A percentile compares a stretch with the other conserved stretches of the same genome.
Conservation (phyloP, 2,113 vertebrate genomes). For the Nycticebus coucang region DNA sequence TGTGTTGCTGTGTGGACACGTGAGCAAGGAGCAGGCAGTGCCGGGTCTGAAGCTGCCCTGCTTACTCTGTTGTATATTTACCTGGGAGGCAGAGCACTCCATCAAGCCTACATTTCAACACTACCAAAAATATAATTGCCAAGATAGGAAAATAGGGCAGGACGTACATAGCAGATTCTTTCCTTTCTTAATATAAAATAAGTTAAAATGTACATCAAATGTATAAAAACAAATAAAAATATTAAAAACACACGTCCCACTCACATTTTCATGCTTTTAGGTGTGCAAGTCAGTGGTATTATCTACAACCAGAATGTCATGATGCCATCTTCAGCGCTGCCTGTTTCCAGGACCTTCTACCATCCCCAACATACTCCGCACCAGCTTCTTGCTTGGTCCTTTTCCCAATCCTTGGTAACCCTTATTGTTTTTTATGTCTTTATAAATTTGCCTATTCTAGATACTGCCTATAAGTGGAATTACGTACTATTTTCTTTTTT, state of each 20-base stretch:
- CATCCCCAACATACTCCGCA: neutral
- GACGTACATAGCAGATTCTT: neutral
- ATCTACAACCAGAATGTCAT: neutral
- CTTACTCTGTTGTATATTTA: fast-evolving
- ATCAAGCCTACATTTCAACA: neutral
- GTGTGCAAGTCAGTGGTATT: neutral
- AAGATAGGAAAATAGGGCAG: neutral
- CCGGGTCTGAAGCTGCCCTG: neutral
- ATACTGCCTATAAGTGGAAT: neutral
- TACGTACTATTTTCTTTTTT: neutral
- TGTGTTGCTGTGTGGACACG: too few relatives aligned
- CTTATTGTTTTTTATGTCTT: neutral
- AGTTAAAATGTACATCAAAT: neutral
- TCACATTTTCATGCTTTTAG: neutral
- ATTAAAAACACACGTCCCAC: too few relatives aligned
- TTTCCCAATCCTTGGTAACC: neutral
- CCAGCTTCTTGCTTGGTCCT: too few relatives aligned
- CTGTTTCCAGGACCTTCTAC: neutral
- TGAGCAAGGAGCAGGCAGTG: fast-evolving
- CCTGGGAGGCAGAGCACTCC: neutral
- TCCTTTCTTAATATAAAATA: neutral
- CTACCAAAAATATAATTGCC: neutral
- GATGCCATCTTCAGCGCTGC: fast-evolving
- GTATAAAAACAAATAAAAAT: neutral
- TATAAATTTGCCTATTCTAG: neutral